Evolutionary conservation across 2,113 vertebrate species (phyloP).

Genomic region (Etheostoma spectabile): DNA sequence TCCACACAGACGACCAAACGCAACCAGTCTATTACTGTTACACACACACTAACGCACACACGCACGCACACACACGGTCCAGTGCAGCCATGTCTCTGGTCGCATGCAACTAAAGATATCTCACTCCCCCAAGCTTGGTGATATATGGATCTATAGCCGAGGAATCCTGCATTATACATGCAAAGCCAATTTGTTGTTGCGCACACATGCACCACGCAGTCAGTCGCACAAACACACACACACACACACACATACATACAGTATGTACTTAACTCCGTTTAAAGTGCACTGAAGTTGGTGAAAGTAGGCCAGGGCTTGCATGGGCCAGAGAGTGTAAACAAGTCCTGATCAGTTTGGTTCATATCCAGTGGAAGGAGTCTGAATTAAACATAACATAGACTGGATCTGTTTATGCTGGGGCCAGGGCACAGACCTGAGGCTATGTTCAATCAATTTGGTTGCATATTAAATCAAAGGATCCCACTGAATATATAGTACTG

Average conservation of each 20-base stretch:
- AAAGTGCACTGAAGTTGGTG: slow-evolving; percentile 65
- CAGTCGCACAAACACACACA: slow-evolving; percentile 34
- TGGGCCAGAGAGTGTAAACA: slow-evolving; percentile 73
- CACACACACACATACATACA: slow-evolving; percentile 25
- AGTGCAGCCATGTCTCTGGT: slow-evolving; percentile 24
- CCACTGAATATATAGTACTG: slow-evolving; percentile 53
- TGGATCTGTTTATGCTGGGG: slow-evolving; percentile 71
- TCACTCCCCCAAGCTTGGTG: slow-evolving; percentile 21
- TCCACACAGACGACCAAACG: slow-evolving; percentile 34
- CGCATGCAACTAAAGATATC: slow-evolving; percentile 47
- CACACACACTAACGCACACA: not conserved
- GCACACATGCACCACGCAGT: slow-evolving; percentile 20
- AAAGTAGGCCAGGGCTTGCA: slow-evolving; percentile 78
- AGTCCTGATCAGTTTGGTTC: slow-evolving; percentile 75
- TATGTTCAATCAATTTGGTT: slow-evolving; percentile 76
- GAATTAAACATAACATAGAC: slow-evolving; percentile 78
- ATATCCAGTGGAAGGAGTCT: slow-evolving; percentile 68
- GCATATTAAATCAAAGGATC: slow-evolving; percentile 72
- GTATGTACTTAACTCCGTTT: slow-evolving; percentile 59
- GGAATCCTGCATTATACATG: slow-evolving; percentile 74
- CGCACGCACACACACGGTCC: not conserved
- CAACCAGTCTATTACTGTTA: slow-evolving; percentile 16
- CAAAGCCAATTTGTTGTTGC: slow-evolving; percentile 66
- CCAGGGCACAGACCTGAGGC: slow-evolving; percentile 70
- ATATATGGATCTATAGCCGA: slow-evolving; percentile 66